Evolutionary conservation across 2,113 vertebrate genomes (phyloP).

Genomic region (Pelodiscus sinensis): DNA sequence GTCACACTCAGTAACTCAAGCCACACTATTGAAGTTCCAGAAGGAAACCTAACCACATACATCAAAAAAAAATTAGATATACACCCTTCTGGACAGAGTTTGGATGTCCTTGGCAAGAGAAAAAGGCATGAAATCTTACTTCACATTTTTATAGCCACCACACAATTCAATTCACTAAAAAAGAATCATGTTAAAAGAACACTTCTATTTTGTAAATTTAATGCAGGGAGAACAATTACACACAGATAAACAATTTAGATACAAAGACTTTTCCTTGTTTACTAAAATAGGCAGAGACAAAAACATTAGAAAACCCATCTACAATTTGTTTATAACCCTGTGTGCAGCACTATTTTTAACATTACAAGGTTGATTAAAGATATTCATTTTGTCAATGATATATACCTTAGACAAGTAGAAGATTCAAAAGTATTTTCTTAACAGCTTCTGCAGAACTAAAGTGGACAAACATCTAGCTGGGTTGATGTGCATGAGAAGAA

Average conservation of each 20-base stretch:
- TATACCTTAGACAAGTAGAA: background rate
- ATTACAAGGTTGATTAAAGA: background rate
- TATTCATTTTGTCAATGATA: slow-evolving; percentile 30
- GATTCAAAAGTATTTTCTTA: slow-evolving; percentile 63
- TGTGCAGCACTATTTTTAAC: background rate
- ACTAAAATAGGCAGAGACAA: background rate
- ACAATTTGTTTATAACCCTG: background rate
- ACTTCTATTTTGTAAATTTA: background rate
- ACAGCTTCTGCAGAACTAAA: slow-evolving; percentile 36
- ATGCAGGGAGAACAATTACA: background rate
- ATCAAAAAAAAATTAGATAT: background rate
- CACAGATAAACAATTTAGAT: background rate
- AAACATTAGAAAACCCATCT: background rate
- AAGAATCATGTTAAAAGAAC: background rate
- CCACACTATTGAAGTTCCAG: background rate
- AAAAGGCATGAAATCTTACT: background rate
- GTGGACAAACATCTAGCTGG: background rate
- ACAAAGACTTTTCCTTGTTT: slow-evolving; percentile 1
- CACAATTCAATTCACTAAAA: background rate
- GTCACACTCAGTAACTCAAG: background rate
- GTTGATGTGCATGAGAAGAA: background rate
- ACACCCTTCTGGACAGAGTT: background rate
- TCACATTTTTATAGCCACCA: background rate
- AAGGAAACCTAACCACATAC: background rate
- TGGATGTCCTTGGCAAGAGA: background rate